Conservation (phyloP, 1,140 invertebrate species). For the Elymnias hypermnestra region DNA sequence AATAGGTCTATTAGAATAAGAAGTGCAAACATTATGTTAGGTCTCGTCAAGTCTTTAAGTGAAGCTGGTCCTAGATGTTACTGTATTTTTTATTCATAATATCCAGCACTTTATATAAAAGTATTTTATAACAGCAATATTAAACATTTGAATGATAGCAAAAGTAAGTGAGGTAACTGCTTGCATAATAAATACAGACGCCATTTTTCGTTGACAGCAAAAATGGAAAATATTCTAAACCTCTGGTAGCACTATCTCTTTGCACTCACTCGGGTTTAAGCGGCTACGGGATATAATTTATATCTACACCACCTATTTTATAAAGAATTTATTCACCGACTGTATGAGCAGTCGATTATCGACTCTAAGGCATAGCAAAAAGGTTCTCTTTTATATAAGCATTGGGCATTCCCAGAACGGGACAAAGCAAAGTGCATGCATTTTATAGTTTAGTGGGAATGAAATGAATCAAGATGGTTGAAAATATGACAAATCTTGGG, state of each 20-base stretch:
- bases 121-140: constrained; percentile 13
- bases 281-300: constrained; percentile 37
- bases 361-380: constrained; percentile 6
- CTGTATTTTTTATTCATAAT: too few species aligned
- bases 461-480: constrained; percentile 31
- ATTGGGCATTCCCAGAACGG: constrained; percentile 12
- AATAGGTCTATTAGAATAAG: too few species aligned
- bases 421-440: constrained; percentile 26
- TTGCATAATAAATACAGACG: constrained; percentile 33
- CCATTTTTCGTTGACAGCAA: constrained; percentile 39
- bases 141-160: constrained; percentile 17
- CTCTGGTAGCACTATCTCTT: constrained; percentile 33
- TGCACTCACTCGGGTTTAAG: constrained; percentile 36
- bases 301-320: constrained; percentile 23
- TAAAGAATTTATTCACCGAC: constrained; percentile 19
- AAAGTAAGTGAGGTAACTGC: constrained; percentile 19
- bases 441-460: constrained; percentile 34
- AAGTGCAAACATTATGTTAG: too few species aligned
- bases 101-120: not conserved
- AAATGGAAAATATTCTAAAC: constrained; percentile 41
- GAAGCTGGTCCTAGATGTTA: too few species aligned
- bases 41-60: too few species aligned
- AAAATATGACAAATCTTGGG: constrained; percentile 30
- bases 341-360: constrained; percentile 5
- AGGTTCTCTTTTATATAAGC: constrained; percentile 2